phyloP scores from a whole-genome alignment of 1,140 invertebrate genomes.

The Saxidomus purpurata region DNA sequence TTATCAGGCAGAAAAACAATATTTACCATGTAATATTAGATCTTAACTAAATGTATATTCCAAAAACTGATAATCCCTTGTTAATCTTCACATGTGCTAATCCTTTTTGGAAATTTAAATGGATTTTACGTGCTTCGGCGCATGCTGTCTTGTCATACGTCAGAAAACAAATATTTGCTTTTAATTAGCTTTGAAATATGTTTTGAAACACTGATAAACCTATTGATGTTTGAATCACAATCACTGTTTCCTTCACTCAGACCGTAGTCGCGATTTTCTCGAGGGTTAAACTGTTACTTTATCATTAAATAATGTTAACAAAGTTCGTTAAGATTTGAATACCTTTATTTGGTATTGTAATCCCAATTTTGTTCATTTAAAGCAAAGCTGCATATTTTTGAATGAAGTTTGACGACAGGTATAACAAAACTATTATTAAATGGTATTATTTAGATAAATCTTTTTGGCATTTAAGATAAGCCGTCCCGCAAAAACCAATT shows the following conservation, averaged over 20 bases:
- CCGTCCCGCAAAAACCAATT: slow-evolving; percentile 8
- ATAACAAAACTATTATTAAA: slow-evolving; percentile 40
- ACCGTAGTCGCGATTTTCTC: no score
- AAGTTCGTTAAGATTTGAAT: not conserved
- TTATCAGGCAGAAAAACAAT: no score
- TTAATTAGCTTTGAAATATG: no score
- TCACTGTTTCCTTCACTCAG: not conserved
- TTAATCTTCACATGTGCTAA: not conserved
- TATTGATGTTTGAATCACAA: no score
- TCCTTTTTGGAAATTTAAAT: not conserved
- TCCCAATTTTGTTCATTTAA: not conserved
- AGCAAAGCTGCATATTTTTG: not conserved
- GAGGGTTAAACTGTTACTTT: not conserved
- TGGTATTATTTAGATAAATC: slow-evolving; percentile 33
- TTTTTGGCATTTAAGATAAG: slow-evolving; percentile 32
- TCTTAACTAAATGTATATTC: not conserved
- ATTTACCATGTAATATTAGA: no score
- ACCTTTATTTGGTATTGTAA: not conserved
- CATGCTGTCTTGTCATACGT: not conserved
- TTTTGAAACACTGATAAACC: no score
- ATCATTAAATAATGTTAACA: not conserved
- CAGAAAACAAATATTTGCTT: no score
- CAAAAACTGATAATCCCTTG: not conserved
- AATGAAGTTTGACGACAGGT: not conserved
- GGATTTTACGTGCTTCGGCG: not conserved